Base-by-base conservation (phyloP, 2,888 invertebrate species). In the Leptopilina myrica region DNA sequence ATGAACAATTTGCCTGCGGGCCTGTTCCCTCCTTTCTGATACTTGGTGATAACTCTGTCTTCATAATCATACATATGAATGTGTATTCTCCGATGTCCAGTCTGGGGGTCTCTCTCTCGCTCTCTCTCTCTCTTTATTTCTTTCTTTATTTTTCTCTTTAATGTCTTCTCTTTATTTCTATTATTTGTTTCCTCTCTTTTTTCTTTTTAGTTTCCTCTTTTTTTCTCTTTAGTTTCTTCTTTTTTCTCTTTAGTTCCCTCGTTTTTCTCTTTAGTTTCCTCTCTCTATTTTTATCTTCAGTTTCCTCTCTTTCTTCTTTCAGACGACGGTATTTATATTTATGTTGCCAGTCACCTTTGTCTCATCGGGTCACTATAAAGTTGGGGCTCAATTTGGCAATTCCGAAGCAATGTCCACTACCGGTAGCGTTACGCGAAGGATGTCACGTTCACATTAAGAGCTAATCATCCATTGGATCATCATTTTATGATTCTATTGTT, bases 11-110 rank as follows among this genome's bases (percentile, higher is more conserved):
- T 86, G 85, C 85, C 86, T 87, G 87, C 87, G 88, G 88, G 88
- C 89, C 85, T 83, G 80, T 81, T 81, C 83, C 77, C 84, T 49
- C 49, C 49, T 8, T 81, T 81, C 85, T 81, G 65, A n/a, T 53
- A 33, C 53, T 33, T 73, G 80, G 87, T 88, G 89, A 90, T 90
- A 90, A 89, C 89, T 90, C 86, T 87, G 86, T 89, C 88, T 87
- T 89, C 87, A 88, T 89, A 88, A 90, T 89, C 89, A 89, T 89
- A 89, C 89, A 90, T 90, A 89, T 89, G 89, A 88, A 90, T 90
- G 88, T 81, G 11, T 49, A 11, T 11, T 77, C 83, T 82, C 83
- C 84, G 84, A 83, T 84, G 84, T 84, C 81, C 83, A 83, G 84
- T 82, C 33, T 85, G 79, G 82, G 86, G 79, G 83, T 82, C 82